phyloP scores from a whole-genome alignment of 1,140 invertebrate genomes.

The Branchinecta lynchi region DNA sequence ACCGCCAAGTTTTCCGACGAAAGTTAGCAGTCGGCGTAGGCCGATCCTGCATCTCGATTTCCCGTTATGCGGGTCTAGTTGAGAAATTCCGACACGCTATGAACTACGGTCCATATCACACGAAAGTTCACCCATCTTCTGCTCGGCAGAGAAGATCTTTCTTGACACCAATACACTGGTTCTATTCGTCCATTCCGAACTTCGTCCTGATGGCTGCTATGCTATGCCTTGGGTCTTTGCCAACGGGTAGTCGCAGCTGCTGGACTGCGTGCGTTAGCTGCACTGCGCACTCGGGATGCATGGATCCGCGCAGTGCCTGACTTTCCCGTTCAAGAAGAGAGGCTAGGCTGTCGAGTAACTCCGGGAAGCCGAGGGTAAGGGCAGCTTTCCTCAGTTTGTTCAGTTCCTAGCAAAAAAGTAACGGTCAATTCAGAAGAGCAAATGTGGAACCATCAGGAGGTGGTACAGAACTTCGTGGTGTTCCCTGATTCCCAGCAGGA shows the following conservation, averaged over 20 bases:
- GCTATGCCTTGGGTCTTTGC: constrained; percentile 42
- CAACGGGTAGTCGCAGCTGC: constrained; percentile 41
- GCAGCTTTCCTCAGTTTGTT: constrained; percentile 76
- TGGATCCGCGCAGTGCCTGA: constrained; percentile 50
- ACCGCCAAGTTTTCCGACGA: too few relatives aligned
- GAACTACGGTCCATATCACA: too few relatives aligned
- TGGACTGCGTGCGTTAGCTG: constrained; percentile 76
- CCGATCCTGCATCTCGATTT: too few relatives aligned
- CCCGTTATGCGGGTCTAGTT: too few relatives aligned
- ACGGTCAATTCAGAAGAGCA: neutral
- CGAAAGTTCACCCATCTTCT: too few relatives aligned
- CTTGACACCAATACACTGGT: too few relatives aligned
- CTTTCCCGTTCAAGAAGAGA: constrained; percentile 77
- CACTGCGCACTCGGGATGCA: constrained; percentile 71
- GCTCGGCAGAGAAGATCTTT: too few relatives aligned
- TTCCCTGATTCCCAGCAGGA: too few relatives aligned
- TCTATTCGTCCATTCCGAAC: constrained; percentile 31
- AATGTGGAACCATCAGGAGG: neutral
- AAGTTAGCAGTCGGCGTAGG: too few relatives aligned
- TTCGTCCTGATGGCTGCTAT: constrained; percentile 48
- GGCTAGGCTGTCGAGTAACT: constrained; percentile 55
- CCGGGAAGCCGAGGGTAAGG: constrained; percentile 70
- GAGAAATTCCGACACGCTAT: too few relatives aligned
- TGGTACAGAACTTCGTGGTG: neutral
- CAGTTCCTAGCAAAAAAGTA: constrained; percentile 49